These are phyloP conservation scores for Hapalemur alaotrensis DNA, from an alignment of 2,797 vertebrate genomes.

Conservation along the genomic window DNA sequence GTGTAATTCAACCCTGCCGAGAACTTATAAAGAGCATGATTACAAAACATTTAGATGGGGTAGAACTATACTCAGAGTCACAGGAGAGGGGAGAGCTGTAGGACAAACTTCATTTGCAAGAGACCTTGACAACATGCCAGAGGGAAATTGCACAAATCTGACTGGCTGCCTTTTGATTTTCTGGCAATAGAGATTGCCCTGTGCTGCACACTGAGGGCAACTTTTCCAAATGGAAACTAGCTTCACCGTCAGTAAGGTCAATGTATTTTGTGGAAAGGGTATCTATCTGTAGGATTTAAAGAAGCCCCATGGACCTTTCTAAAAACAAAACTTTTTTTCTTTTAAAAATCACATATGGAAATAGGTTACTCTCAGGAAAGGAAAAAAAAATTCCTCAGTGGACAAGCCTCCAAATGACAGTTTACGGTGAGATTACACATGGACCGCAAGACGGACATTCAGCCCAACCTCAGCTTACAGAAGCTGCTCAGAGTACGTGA, in stretches of 20 bases:
- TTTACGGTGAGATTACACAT: neutral
- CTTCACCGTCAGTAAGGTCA: neutral
- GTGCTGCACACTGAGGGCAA: neutral
- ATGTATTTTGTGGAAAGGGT: neutral
- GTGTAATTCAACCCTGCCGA: neutral
- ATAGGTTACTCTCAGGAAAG: neutral
- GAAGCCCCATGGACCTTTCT: neutral
- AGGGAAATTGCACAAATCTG: conserved; percentile 16
- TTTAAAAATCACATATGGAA: neutral
- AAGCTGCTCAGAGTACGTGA: neutral
- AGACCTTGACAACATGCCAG: neutral
- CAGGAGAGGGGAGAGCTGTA: neutral
- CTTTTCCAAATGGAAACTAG: neutral
- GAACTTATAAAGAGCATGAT: neutral
- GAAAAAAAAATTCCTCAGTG: neutral
- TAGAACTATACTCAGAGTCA: conserved; percentile 12
- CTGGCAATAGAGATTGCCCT: neutral
- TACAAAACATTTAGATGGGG: neutral
- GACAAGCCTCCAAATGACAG: neutral
- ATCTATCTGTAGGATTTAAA: neutral
- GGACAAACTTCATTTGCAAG: conserved; percentile 42
- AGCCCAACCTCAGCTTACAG: neutral
- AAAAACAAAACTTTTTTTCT: neutral
- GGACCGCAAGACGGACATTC: neutral
- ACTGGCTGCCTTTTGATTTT: conserved; percentile 14